Conservation (phyloP, 2,888 invertebrate species). For the Callinectes sapidus region DNA sequence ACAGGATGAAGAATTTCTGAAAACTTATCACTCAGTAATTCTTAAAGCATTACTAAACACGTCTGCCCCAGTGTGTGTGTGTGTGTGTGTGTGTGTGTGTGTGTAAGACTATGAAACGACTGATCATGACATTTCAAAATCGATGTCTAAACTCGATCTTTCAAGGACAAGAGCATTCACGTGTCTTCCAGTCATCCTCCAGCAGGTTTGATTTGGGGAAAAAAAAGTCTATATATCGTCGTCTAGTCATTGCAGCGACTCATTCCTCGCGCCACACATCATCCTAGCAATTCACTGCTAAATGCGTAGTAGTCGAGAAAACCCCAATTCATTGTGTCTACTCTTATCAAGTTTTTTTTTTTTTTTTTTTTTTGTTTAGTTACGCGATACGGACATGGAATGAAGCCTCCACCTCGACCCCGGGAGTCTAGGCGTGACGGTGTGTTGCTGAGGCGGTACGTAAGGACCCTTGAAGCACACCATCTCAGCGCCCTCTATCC, state of each 20-base stretch:
- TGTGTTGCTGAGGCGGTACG: not conserved
- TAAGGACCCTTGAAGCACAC: not conserved
- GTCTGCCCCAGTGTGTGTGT: slow-evolving; percentile 28
- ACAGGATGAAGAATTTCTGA: not conserved
- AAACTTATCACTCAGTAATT: not conserved
- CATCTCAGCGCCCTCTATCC: not conserved
- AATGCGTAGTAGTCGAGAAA: not conserved
- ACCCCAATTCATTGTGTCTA: not conserved
- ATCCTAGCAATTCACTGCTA: not conserved
- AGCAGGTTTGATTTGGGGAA: not conserved
- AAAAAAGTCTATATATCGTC: not conserved
- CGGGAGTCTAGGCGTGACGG: not conserved
- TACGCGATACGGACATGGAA: not conserved
- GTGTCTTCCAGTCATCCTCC: not conserved
- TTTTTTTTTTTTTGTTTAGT: not conserved
- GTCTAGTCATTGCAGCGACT: not conserved
- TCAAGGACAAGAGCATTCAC: not conserved
- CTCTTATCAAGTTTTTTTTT: not conserved
- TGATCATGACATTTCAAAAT: not conserved
- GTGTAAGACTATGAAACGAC: not conserved
- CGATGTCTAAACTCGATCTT: not conserved
- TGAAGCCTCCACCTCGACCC: not conserved
- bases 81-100: slow-evolving; percentile 6
- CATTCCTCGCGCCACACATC: not conserved
- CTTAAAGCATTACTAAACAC: not conserved